These are phyloP conservation scores for Barypeithes pellucidus DNA, from an alignment of 2,888 invertebrate genomes.

Conservation along the genomic window DNA sequence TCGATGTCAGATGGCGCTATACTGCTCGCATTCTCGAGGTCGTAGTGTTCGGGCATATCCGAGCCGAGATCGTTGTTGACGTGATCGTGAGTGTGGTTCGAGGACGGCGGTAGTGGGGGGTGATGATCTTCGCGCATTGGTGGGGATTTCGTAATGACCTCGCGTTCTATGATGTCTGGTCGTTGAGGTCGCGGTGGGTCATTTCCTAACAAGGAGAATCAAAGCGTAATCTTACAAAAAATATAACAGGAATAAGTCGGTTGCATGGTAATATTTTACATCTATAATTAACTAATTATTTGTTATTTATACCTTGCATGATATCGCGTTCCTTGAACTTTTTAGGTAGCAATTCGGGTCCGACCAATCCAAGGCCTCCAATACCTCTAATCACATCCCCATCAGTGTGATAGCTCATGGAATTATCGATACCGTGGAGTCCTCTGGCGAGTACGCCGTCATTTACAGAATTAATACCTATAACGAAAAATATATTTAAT, in stretches of 20 bases:
- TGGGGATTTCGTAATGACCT: slow-evolving; percentile 89
- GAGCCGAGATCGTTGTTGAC: slow-evolving; percentile 83
- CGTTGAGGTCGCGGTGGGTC: slow-evolving; percentile 87
- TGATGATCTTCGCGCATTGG: slow-evolving; percentile 85
- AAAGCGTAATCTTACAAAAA: too few species aligned
- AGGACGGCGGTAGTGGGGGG: slow-evolving; percentile 84
- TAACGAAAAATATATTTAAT: background rate
- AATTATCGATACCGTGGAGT: slow-evolving; percentile 80
- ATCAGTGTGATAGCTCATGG: slow-evolving; percentile 82
- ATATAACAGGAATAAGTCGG: too few species aligned
- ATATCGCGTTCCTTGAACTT: slow-evolving; percentile 92
- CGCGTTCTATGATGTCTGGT: slow-evolving; percentile 94
- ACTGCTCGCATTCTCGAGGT: slow-evolving; percentile 96
- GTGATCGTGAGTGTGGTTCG: slow-evolving; percentile 83
- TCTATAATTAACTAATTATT: too few species aligned
- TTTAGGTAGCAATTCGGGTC: slow-evolving; percentile 89
- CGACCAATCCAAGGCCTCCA: slow-evolving; percentile 84
- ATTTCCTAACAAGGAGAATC: slow-evolving; percentile 63
- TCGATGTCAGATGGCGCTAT: slow-evolving; percentile 98
- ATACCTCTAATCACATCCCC: slow-evolving; percentile 85
- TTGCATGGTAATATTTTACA: too few species aligned
- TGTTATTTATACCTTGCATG: slow-evolving; percentile 71
- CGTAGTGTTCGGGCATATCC: slow-evolving; percentile 93
- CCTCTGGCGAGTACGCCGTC: slow-evolving; percentile 81
- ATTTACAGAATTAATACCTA: slow-evolving; percentile 72